Percentiles rank a stretch among this genome's conserved stretches.
These are phyloP conservation scores for Bradypodion pumilum DNA, from an alignment of 2,797 vertebrate species.

Conservation along the genomic window DNA sequence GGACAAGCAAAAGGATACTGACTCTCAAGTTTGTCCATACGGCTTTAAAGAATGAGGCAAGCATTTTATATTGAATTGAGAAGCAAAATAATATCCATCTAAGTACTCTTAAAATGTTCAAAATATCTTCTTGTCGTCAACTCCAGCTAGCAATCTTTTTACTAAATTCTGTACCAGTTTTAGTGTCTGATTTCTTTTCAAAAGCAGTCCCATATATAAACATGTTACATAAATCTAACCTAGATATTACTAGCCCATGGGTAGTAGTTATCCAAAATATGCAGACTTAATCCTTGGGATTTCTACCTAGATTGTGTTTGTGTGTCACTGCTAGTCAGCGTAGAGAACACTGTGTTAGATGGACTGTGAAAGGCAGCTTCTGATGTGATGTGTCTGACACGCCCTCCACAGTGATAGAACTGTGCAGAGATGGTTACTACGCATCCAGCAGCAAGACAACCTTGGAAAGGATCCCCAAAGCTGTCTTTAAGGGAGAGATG, in stretches of 20 bases:
- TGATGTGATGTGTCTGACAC: not conserved
- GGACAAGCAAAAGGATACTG: too few species aligned
- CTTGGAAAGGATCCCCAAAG: too few species aligned
- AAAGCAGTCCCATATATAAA: not conserved
- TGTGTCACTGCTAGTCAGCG: not conserved
- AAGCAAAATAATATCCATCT: not conserved
- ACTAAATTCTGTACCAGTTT: not conserved
- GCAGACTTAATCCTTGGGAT: too few species aligned
- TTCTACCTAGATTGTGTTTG: too few species aligned
- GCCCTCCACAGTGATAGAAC: too few species aligned
- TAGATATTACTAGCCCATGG: not conserved
- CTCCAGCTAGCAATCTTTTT: not conserved
- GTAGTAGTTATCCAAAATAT: not conserved
- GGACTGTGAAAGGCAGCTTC: not conserved
- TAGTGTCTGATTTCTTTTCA: not conserved
- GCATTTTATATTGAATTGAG: not conserved
- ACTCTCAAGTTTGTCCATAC: too few species aligned
- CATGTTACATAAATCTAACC: too few species aligned
- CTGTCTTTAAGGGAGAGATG: too few species aligned
- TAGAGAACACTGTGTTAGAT: not conserved
- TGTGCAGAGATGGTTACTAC: too few species aligned
- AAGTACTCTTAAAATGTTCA: not conserved
- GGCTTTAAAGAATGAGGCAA: not conserved
- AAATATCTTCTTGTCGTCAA: not conserved
- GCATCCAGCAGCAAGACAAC: too few species aligned